Evolutionary conservation across 2,797 vertebrate genomes (phyloP), one percentile per base, ranked within the genome.

Genomic region (Paguma larvata): DNA sequence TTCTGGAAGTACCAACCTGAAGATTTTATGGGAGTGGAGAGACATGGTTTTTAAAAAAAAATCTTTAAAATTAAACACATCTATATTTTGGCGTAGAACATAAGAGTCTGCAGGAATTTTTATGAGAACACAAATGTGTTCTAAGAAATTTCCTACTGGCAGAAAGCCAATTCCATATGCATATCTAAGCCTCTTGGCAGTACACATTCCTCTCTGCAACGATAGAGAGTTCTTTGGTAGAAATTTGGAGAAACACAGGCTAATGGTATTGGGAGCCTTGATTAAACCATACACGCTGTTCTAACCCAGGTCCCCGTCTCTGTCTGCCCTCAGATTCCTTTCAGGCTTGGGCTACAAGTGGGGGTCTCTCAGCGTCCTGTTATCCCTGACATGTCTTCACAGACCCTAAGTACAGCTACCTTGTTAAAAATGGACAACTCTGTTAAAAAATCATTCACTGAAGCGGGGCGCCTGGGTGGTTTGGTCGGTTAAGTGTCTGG

Each of bases 91-190:
- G 88, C 91, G 51, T 67, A 59, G 86, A 96, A 53, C 84, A 21
- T 44, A 94, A 94, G 89, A 97, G 87, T 95, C 93, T 94, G 86
- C 84, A 93, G 91, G 96, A 48, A 94, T 89, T 97, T 97, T 97
- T 97, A 95, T 97, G 91, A 97, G 95, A 94, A 89, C 44, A 80
- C 83, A 96, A 97, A 53, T 79, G 84, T 95, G 73, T 86, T 97
- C 91, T 96, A 87, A 96, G 93, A 97, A 96, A 96, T 93, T 82
- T 93, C 30, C 89, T 95, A 19, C 23, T 21, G 93, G 96, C 79
- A 85, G 86, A 70, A 41, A 83, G 87, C 89, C 91, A 89, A 25
- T 51, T 91, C 34, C 67, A 83, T 70, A 89, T 85, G 78, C 70
- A 13, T 80, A 41, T 94, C 93, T 96, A 91, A 95, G 84, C 63